Conservation (phyloP, 2,888 invertebrate species). For the Xylophagus ater region DNA sequence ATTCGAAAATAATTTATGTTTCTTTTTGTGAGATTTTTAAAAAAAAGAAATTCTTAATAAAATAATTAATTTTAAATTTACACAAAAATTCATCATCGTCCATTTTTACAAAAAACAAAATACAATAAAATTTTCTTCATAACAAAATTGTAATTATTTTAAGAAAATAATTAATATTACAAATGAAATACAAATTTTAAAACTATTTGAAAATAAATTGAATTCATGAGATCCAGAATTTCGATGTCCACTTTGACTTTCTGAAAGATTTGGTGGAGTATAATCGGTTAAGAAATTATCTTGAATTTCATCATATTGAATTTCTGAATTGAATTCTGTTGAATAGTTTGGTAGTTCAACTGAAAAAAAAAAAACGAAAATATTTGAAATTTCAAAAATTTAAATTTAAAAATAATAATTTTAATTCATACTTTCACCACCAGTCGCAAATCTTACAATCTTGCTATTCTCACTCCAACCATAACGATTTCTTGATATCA, state of each 20-base stretch:
- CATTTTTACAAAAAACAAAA: no score
- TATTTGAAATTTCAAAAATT: not conserved
- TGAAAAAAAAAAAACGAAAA: conserved; percentile 16
- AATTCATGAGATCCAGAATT: no score
- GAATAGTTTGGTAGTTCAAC: conserved; percentile 38
- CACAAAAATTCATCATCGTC: no score
- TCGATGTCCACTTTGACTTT: not conserved
- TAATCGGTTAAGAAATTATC: conserved; percentile 26
- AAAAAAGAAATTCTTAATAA: no score
- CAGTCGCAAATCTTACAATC: conserved; percentile 63
- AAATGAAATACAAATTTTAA: no score
- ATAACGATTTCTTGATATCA: conserved; percentile 69
- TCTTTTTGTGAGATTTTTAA: no score
- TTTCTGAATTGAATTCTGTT: conserved; percentile 34
- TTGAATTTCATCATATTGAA: conserved; percentile 20
- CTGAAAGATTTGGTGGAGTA: conserved; percentile 21
- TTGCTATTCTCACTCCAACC: conserved; percentile 77
- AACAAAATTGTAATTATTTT: no score
- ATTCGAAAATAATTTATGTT: no score
- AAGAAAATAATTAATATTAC: no score
- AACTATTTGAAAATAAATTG: no score
- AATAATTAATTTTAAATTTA: no score
- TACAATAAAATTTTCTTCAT: no score
- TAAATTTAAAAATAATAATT: conserved; percentile 3
- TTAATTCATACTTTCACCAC: conserved; percentile 52